These are phyloP conservation scores for Lethenteron camtschaticum DNA, from an alignment of 2,113 vertebrate species.

Conservation along the genomic window DNA sequence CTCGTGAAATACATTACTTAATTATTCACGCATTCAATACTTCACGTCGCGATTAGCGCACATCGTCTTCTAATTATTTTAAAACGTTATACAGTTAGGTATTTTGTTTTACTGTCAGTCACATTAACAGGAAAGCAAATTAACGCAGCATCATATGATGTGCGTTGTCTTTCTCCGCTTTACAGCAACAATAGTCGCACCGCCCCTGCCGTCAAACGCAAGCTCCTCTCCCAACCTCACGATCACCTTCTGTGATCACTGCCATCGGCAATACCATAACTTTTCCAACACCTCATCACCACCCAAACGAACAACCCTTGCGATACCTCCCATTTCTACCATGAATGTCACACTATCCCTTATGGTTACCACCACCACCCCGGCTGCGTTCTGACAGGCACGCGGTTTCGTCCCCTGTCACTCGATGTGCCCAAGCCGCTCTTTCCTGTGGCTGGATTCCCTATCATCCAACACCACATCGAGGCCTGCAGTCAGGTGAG, in stretches of 20 bases:
- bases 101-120: too few relatives aligned
- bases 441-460: slow-evolving; percentile 4
- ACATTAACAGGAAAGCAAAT: too few relatives aligned
- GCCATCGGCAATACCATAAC: background rate
- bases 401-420: slow-evolving; percentile 3
- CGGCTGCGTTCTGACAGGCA: background rate
- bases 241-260: background rate
- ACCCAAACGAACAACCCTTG: background rate
- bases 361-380: background rate
- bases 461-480: slow-evolving; percentile 1
- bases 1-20: too few relatives aligned
- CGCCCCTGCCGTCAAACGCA: background rate
- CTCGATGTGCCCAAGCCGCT: slow-evolving; percentile 4
- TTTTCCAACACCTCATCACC: background rate
- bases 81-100: too few relatives aligned
- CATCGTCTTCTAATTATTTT: too few relatives aligned
- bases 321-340: slow-evolving; percentile 2
- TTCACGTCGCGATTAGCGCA: too few relatives aligned
- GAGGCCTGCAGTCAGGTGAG: slow-evolving; percentile 2
- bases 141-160: too few relatives aligned
- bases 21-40: too few relatives aligned
- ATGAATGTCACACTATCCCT: too few relatives aligned
- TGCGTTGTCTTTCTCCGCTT: too few relatives aligned
- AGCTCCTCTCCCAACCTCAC: background rate
- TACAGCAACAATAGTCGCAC: too few relatives aligned